Percentiles rank a stretch among this genome's conserved stretches.
phyloP scores from a whole-genome alignment of 2,113 vertebrate species.

The Progne subis region DNA sequence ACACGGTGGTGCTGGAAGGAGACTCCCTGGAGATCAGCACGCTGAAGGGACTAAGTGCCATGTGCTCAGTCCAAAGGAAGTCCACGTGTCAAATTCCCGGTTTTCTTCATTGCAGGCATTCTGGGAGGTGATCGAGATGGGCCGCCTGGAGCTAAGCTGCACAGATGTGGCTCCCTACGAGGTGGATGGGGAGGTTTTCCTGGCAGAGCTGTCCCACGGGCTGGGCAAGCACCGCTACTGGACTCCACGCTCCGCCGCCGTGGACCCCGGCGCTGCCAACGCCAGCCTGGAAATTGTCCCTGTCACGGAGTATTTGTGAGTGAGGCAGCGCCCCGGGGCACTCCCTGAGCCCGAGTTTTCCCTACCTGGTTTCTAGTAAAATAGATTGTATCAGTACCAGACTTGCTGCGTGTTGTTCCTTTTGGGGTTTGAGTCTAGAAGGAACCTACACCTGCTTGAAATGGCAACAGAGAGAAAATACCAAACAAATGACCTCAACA shows the following conservation, averaged over 20 bases:
- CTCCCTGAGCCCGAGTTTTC: not conserved
- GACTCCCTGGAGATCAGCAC: not conserved
- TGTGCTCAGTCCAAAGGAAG: not conserved
- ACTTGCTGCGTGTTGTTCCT: not conserved
- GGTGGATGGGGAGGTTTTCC: conserved; percentile 73
- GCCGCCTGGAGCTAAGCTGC: conserved; percentile 66
- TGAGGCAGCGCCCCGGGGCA: not conserved
- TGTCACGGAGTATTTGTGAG: conserved; percentile 52
- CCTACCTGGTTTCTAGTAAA: not conserved
- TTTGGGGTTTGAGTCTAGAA: not conserved
- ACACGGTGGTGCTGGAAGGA: not conserved
- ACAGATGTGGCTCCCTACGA: conserved; percentile 82
- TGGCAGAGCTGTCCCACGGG: conserved; percentile 81
- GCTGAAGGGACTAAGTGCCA: not conserved
- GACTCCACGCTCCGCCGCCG: conserved; percentile 45
- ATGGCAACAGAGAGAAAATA: not conserved
- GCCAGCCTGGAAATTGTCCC: conserved; percentile 61
- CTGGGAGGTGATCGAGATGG: conserved; percentile 73
- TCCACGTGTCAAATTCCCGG: fast-evolving
- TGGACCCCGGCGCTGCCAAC: conserved; percentile 27
- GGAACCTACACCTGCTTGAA: not conserved
- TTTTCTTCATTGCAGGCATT: conserved; percentile 76
- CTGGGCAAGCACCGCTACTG: conserved; percentile 79
- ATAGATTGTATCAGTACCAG: not conserved
- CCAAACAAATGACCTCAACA: not conserved